Evolutionary conservation across 2,113 vertebrate species (phyloP).

Genomic region (Dendropsophus ebraccatus): DNA sequence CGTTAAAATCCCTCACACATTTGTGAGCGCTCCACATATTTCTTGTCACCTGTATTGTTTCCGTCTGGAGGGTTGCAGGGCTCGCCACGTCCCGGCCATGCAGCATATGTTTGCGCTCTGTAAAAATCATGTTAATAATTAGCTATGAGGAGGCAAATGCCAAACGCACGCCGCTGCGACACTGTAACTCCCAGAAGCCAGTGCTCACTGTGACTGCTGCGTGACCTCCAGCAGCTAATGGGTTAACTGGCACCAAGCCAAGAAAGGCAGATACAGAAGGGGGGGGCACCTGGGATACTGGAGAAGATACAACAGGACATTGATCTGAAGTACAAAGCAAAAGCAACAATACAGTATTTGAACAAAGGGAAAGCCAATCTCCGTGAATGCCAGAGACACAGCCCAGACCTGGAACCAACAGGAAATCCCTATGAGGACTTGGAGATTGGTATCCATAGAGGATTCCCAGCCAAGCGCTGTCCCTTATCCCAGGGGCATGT

Average conservation of each 20-base stretch:
- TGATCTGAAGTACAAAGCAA: conserved; percentile 18
- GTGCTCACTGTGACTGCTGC: neutral
- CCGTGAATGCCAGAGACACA: neutral
- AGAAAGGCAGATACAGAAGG: conserved; percentile 10
- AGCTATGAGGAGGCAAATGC: conserved; percentile 22
- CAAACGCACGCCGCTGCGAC: neutral
- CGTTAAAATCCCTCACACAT: conserved; percentile 20
- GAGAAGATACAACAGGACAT: conserved; percentile 28
- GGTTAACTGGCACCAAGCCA: conserved; percentile 26
- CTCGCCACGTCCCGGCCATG: neutral
- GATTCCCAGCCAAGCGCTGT: conserved; percentile 19
- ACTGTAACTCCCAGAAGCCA: neutral
- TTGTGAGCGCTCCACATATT: conserved; percentile 1
- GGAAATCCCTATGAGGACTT: neutral
- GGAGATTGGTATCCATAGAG: neutral
- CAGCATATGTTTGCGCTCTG: conserved; percentile 34
- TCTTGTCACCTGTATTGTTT: neutral
- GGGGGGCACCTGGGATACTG: neutral
- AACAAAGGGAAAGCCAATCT: conserved; percentile 17
- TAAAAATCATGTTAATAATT: conserved; percentile 44
- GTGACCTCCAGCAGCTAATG: conserved; percentile 23
- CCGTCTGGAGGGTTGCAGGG: neutral
- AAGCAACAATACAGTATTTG: neutral
- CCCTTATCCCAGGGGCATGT: neutral
- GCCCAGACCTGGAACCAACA: conserved; percentile 10